These are phyloP conservation scores for Scaptomyza cyrtandrae DNA, from an alignment of 2,888 invertebrate species.

Conservation along the genomic window DNA sequence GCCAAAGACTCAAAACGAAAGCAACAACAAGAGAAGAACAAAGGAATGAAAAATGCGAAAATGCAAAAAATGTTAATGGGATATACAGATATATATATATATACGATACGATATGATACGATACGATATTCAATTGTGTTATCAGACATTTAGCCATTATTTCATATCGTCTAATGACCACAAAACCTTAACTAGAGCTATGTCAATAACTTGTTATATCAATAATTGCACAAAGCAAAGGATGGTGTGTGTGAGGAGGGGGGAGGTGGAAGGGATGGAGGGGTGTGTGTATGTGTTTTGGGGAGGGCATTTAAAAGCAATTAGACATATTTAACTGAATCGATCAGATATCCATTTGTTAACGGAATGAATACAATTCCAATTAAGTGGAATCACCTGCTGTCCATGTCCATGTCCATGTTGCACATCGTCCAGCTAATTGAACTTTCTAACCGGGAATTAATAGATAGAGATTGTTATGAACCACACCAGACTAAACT, in stretches of 20 bases:
- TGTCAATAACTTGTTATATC: conserved; percentile 38
- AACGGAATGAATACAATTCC: too few relatives aligned
- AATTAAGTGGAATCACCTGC: conserved; percentile 21
- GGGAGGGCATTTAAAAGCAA: conserved; percentile 59
- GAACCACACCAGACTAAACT: neutral
- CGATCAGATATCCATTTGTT: conserved; percentile 24
- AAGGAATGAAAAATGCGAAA: neutral
- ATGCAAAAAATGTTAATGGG: neutral
- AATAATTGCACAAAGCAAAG: conserved; percentile 48
- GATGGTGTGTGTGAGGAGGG: neutral
- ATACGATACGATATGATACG: neutral
- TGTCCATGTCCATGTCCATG: too few relatives aligned
- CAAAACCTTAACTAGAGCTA: neutral
- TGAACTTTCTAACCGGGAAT: conserved; percentile 3
- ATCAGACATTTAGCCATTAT: conserved; percentile 9
- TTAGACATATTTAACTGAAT: conserved; percentile 51
- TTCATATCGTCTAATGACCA: conserved; percentile 17
- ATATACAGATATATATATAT: neutral
- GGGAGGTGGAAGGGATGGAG: conserved; percentile 3
- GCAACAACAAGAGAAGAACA: neutral
- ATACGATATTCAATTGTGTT: neutral
- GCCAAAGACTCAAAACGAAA: conserved; percentile 16
- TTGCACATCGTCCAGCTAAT: conserved; percentile 8
- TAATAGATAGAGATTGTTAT: neutral
- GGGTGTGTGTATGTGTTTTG: too few relatives aligned